phyloP scores from a whole-genome alignment of 2,113 vertebrate genomes.

The Cisticola juncidis region DNA sequence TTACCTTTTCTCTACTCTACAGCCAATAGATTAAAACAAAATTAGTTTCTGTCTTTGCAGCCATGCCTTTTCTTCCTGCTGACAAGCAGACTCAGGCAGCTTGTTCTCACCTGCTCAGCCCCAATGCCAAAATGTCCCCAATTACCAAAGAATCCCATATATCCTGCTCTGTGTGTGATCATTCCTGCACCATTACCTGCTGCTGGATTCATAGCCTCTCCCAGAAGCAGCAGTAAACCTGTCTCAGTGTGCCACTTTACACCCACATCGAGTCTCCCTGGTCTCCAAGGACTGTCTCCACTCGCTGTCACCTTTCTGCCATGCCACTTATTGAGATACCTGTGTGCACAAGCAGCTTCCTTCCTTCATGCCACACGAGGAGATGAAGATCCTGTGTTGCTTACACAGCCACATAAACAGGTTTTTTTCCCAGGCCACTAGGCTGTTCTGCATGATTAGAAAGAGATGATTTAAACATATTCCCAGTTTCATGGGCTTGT shows the following conservation, averaged over 20 bases:
- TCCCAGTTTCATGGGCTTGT: neutral
- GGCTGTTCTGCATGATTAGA: neutral
- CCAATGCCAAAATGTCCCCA: slow-evolving; percentile 54
- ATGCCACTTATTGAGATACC: neutral
- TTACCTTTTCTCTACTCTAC: slow-evolving; percentile 20
- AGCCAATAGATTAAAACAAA: slow-evolving; percentile 44
- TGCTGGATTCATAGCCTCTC: slow-evolving; percentile 38
- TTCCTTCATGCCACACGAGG: neutral
- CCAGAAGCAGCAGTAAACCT: slow-evolving; percentile 48
- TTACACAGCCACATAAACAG: neutral
- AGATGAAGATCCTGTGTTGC: neutral
- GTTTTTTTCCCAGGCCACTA: neutral
- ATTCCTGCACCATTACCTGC: slow-evolving; percentile 38
- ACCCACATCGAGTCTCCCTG: neutral
- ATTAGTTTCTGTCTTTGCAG: slow-evolving; percentile 43
- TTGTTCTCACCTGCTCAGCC: slow-evolving; percentile 43
- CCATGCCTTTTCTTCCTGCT: slow-evolving; percentile 4
- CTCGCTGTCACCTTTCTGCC: slow-evolving; percentile 24
- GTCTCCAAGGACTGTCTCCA: neutral
- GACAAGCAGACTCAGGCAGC: neutral
- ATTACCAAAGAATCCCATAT: slow-evolving; percentile 60
- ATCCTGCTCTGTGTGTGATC: slow-evolving; percentile 41
- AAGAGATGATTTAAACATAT: neutral
- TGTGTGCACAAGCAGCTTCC: neutral
- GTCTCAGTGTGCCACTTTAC: slow-evolving; percentile 39